A percentile compares a stretch with the other conserved stretches of the same genome.
phyloP scores from a whole-genome alignment of 1,140 invertebrate genomes.

The Ips nitidus region DNA sequence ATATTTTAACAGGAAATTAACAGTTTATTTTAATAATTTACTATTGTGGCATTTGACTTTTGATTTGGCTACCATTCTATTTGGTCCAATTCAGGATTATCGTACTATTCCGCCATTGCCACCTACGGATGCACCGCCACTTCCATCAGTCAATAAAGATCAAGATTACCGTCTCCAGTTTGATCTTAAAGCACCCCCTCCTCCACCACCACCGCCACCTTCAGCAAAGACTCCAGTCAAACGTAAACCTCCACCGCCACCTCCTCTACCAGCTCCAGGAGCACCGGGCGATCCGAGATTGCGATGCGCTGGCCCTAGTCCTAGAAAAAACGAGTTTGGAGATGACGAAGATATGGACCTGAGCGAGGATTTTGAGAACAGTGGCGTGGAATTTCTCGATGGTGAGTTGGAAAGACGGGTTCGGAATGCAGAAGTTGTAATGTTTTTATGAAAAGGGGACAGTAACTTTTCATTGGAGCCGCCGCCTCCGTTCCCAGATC shows the following conservation, averaged over 20 bases:
- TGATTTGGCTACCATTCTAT: too few species aligned
- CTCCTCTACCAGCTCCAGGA: conserved; percentile 7
- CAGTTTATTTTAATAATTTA: too few species aligned
- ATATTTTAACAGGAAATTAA: too few species aligned
- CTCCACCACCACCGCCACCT: conserved; percentile 48
- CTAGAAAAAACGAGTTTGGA: conserved; percentile 52
- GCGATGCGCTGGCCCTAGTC: neutral
- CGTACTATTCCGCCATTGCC: neutral
- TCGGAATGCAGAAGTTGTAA: too few species aligned
- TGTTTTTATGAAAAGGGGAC: too few species aligned
- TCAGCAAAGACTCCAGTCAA: conserved; percentile 28
- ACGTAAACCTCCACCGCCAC: conserved; percentile 13
- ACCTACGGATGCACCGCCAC: conserved; percentile 4
- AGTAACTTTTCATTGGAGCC: conserved; percentile 38
- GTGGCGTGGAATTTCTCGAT: conserved; percentile 31
- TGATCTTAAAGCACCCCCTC: conserved; percentile 42
- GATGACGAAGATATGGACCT: conserved; percentile 73
- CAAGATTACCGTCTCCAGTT: conserved; percentile 48
- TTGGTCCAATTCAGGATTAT: conserved; percentile 16
- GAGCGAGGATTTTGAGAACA: conserved; percentile 61
- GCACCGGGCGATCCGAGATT: conserved; percentile 7
- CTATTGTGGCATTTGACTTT: too few species aligned
- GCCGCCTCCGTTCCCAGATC: conserved; percentile 46
- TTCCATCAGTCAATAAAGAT: conserved; percentile 30
- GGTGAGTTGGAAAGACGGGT: neutral